Conservation (phyloP, 2,797 vertebrate species). For the Xenopus petersii region DNA sequence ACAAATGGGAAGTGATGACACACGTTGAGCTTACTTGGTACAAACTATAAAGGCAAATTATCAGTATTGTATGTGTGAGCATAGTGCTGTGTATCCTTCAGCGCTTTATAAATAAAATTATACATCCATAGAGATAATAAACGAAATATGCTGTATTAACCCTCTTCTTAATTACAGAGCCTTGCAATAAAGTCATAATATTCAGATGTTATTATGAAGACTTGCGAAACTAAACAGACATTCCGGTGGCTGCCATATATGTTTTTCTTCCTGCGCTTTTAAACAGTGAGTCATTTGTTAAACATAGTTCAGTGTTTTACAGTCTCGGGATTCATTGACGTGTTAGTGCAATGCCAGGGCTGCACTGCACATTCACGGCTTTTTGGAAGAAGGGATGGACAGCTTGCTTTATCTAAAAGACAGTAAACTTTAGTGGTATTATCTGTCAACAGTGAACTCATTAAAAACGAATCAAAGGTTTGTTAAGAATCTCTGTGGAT, state of each 20-base stretch:
- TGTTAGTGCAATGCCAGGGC: neutral
- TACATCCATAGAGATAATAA: no score
- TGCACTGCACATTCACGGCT: conserved; percentile 2
- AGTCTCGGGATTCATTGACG: neutral
- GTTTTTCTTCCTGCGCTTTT: neutral
- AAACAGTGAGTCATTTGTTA: conserved; percentile 22
- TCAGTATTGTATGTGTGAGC: no score
- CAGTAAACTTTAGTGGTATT: neutral
- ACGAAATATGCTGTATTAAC: no score
- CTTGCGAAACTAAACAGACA: neutral
- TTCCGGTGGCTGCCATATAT: neutral
- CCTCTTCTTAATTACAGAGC: no score
- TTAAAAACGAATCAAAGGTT: no score
- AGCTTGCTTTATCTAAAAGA: neutral
- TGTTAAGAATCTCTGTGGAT: no score
- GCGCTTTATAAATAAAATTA: no score
- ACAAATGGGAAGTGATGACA: no score
- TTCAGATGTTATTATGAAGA: neutral
- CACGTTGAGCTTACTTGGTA: no score
- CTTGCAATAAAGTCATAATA: no score
- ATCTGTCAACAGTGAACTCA: neutral
- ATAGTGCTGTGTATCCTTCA: no score
- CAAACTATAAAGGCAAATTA: no score
- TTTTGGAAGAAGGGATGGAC: neutral
- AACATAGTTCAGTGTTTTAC: conserved; percentile 7